These are phyloP conservation scores for Turnix velox DNA, from an alignment of 2,113 vertebrate genomes.

Conservation along the genomic window DNA sequence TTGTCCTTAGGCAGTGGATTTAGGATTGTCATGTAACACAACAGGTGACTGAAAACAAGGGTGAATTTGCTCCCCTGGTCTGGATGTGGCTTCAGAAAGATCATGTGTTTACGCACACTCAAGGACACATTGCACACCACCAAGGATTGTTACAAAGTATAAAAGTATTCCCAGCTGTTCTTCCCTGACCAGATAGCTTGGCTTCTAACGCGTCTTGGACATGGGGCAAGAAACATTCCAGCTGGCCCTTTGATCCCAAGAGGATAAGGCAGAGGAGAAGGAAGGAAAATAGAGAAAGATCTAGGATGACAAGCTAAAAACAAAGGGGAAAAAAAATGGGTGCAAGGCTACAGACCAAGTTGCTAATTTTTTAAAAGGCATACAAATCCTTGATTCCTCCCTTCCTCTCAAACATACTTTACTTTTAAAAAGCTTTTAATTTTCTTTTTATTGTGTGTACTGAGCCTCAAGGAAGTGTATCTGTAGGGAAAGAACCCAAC, in stretches of 20 bases:
- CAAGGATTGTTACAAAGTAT: not conserved
- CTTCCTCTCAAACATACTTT: not conserved
- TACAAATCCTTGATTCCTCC: not conserved
- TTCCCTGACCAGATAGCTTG: not conserved
- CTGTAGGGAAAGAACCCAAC: rapidly evolving
- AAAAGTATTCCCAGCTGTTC: not conserved
- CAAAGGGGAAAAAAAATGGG: not conserved
- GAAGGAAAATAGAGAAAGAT: not conserved
- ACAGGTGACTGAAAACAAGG: not conserved
- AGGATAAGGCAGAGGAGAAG: not conserved
- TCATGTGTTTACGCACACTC: not conserved
- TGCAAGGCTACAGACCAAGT: not conserved
- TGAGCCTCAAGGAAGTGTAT: not conserved
- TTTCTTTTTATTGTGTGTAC: not conserved
- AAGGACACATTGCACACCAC: not conserved
- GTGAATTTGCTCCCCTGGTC: not conserved
- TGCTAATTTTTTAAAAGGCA: not conserved
- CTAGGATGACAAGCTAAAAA: not conserved
- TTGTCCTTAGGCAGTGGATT: not conserved
- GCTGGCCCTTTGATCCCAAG: too few species aligned
- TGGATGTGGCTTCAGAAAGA: not conserved
- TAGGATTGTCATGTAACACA: not conserved
- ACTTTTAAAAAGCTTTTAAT: not conserved
- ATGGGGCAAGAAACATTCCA: not conserved
- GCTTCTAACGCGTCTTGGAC: not conserved